phyloP scores from a whole-genome alignment of 2,797 vertebrate species.

The Molothrus ater region DNA sequence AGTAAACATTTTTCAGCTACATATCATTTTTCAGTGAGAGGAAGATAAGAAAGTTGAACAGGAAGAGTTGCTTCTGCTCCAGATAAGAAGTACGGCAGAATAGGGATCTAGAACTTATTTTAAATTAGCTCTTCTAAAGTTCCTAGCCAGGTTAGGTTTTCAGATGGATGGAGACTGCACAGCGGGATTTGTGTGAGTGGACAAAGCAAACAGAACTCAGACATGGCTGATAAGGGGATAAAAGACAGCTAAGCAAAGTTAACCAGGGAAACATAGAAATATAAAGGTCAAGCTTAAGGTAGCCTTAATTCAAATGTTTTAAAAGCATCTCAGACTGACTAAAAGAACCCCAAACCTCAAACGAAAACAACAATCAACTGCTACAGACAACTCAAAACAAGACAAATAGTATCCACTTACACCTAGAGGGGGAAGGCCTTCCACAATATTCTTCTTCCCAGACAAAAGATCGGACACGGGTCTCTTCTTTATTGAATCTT shows the following conservation, averaged over 20 bases:
- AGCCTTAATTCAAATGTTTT: neutral
- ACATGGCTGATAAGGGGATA: neutral
- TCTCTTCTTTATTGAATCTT: conserved; percentile 87
- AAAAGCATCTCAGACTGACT: neutral
- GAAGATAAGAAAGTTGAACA: neutral
- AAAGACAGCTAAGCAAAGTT: neutral
- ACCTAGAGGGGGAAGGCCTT: conserved; percentile 89
- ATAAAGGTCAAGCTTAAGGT: neutral
- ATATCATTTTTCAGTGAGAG: neutral
- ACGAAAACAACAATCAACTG: neutral
- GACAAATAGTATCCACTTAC: conserved; percentile 78
- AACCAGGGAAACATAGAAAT: neutral
- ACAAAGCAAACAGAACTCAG: neutral
- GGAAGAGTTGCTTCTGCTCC: neutral
- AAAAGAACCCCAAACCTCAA: neutral
- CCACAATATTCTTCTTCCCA: conserved; percentile 85
- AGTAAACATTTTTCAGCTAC: neutral
- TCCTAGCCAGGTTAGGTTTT: neutral
- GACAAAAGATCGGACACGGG: conserved; percentile 88
- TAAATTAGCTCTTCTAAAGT: neutral
- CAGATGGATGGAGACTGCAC: neutral
- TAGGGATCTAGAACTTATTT: neutral
- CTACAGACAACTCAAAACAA: neutral
- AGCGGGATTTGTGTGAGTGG: neutral
- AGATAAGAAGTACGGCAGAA: neutral